Evolutionary conservation across 2,888 invertebrate genomes (phyloP).

Genomic region (Drosophila hamatofila): DNA sequence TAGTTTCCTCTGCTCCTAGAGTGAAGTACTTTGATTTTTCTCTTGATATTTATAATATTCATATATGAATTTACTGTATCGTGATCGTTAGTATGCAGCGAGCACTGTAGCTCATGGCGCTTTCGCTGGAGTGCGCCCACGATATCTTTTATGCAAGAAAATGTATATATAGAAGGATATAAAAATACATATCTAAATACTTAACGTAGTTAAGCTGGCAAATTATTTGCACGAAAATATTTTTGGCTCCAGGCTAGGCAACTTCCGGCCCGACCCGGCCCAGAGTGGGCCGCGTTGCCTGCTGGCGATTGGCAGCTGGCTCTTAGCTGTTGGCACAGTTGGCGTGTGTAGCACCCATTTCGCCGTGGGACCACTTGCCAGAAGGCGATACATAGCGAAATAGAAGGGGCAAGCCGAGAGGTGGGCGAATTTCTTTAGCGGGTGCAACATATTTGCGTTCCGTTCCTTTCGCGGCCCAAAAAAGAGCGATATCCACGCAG

Average conservation of each 20-base stretch:
- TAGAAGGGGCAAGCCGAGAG: constrained; percentile 25
- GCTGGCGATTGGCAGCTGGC: constrained; percentile 45
- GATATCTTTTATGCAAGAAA: constrained; percentile 31
- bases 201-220: constrained; percentile 71
- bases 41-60: background rate
- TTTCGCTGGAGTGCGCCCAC: constrained; percentile 1
- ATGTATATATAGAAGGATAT: constrained; percentile 14
- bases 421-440: constrained; percentile 11
- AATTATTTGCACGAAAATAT: constrained; percentile 81
- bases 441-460: constrained; percentile 40
- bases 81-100: background rate
- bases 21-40: background rate
- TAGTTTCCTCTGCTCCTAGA: background rate
- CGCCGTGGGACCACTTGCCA: constrained; percentile 29
- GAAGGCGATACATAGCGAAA: constrained; percentile 24
- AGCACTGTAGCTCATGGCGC: constrained; percentile 8
- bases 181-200: constrained; percentile 65
- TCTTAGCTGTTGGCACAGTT: constrained; percentile 57
- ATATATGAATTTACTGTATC: background rate
- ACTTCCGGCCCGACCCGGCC: constrained; percentile 59
- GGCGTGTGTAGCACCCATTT: constrained; percentile 76
- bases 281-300: background rate
- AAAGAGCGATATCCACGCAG: constrained; percentile 39
- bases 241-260: constrained; percentile 55
- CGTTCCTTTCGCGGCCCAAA: constrained; percentile 42